Evolutionary conservation across 1,140 invertebrate species (phyloP), one percentile per base, ranked within the genome.

Genomic region (Cotesia typhae): DNA sequence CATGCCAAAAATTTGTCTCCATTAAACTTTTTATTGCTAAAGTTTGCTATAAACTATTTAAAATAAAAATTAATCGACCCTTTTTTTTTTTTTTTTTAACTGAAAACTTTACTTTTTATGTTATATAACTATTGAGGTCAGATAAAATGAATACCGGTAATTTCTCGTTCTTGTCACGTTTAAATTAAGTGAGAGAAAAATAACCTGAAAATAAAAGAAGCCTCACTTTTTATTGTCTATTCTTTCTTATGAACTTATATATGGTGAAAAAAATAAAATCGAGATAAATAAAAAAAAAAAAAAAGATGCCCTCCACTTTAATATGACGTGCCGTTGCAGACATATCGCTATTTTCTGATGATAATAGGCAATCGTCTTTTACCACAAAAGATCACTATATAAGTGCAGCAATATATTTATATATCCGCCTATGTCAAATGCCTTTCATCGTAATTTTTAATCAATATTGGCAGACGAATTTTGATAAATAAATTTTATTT

Each of bases 291-390:
- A 57, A 12, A 57, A 61, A 61, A 14, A 14, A 14, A 14, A 17
- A 17, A 17, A 17, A 61, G 59, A 61, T 69, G 14, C 61, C 38
- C 17, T 61, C 38, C 35, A 63, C 9, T 36, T 12, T 63, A 51
- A 64, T 17, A 64, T 10, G 47, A 10, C 37, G 20, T 9, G 53
- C n/a, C n/a, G 17, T 41, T 9, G 65, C 60, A 17, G 51, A 64
- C 67, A 47, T 57, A 14, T n/a, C 41, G 72, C 55, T 71, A 68
- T 75, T 75, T 75, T 37, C 38, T 47, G 47, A 59, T 71, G 74
- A 75, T 70, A 73, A 73, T 68, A 65, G 71, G 9, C 38, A 60
- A 71, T 17, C 20, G 60, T 71, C 35, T 66, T 41, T 35, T 52
- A 65, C 55, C 28, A 64, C 10, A 28, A 35, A 52, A 64, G 60